Percentiles rank a stretch among this genome's conserved stretches.
These are phyloP conservation scores for Macrochelys suwanniensis DNA, from an alignment of 2,797 vertebrate species.

Conservation along the genomic window DNA sequence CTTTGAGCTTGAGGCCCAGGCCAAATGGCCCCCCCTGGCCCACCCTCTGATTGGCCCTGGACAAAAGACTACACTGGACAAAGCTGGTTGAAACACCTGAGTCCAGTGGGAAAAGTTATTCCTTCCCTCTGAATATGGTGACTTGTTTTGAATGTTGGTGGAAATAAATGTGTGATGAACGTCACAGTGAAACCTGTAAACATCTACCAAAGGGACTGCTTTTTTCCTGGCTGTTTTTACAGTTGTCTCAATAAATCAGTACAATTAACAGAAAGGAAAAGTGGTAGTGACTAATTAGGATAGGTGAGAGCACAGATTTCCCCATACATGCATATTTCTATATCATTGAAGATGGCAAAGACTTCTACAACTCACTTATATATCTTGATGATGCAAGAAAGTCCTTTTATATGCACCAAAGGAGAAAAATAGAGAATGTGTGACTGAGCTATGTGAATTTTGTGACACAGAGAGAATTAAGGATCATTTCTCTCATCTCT, in stretches of 20 bases:
- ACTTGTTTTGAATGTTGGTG: not conserved
- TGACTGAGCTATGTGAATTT: rapidly evolving
- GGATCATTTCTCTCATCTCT: not conserved
- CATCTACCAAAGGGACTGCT: not conserved
- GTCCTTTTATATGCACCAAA: not conserved
- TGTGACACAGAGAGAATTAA: rapidly evolving
- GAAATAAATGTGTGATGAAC: not conserved
- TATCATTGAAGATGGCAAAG: rapidly evolving
- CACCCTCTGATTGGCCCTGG: too few species aligned
- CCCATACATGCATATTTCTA: rapidly evolving
- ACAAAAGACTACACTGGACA: not conserved
- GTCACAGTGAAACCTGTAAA: not conserved
- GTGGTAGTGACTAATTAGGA: not conserved
- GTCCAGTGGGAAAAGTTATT: not conserved
- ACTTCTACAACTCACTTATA: not conserved
- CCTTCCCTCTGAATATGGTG: not conserved
- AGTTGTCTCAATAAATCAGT: not conserved
- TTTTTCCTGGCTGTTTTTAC: not conserved
- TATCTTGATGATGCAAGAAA: not conserved
- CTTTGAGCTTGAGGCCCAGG: too few species aligned
- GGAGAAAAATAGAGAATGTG: not conserved
- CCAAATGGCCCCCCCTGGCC: too few species aligned
- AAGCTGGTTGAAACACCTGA: not conserved
- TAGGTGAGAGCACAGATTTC: not conserved
- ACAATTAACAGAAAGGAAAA: not conserved